These are phyloP conservation scores for Fistularia tabacaria DNA, from an alignment of 2,797 vertebrate species.

Conservation along the genomic window DNA sequence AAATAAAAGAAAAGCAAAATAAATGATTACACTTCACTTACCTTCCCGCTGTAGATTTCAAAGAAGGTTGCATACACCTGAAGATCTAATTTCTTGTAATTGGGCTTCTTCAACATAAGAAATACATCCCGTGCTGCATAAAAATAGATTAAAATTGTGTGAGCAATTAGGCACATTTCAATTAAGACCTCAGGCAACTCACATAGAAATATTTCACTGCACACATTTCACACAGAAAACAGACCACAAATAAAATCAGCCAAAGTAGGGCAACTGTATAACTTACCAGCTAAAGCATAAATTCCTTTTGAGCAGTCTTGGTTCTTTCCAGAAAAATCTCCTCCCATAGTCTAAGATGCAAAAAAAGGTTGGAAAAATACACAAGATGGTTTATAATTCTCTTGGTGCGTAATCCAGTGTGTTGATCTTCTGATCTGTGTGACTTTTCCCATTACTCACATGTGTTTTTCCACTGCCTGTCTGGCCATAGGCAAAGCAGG, in stretches of 20 bases:
- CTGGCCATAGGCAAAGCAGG: conserved; percentile 97
- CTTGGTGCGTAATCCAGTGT: neutral
- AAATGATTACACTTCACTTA: conserved; percentile 42
- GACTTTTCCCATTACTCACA: conserved; percentile 69
- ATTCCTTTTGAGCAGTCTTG: conserved; percentile 98
- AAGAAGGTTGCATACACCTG: conserved; percentile 97
- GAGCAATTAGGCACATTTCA: too few relatives aligned
- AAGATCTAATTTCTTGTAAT: conserved; percentile 95
- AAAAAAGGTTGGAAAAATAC: neutral
- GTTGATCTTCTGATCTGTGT: neutral
- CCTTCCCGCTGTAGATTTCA: conserved; percentile 99
- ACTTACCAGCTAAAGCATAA: conserved; percentile 93
- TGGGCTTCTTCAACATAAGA: conserved; percentile 96
- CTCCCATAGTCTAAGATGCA: conserved; percentile 90
- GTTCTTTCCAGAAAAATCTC: conserved; percentile 97
- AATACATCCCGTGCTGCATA: conserved; percentile 92
- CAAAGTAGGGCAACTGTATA: neutral
- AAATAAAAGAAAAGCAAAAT: neutral
- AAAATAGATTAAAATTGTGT: conserved; percentile 7
- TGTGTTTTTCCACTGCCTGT: conserved; percentile 98
- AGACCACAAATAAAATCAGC: neutral
- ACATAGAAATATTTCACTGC: too few relatives aligned
- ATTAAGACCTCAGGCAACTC: too few relatives aligned
- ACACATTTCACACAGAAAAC: neutral
- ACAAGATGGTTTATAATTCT: too few relatives aligned